Percentiles rank a stretch among this genome's conserved stretches.
Evolutionary conservation across 2,888 invertebrate species (phyloP).

Genomic region (Vesta saturnalis): DNA sequence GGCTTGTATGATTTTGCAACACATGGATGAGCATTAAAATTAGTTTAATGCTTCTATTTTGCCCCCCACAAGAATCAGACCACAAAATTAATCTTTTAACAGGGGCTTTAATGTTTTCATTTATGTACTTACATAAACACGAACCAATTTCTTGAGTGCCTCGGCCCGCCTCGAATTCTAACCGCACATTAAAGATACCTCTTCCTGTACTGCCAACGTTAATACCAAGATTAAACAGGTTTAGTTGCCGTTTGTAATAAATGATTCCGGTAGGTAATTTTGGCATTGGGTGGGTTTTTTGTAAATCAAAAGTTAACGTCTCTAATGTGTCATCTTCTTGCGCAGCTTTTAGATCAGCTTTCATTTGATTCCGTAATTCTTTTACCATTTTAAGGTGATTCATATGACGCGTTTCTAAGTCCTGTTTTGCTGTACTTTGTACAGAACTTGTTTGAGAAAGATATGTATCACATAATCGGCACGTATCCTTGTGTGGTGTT

Average conservation of each 20-base stretch:
- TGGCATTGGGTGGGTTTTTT: constrained; percentile 39
- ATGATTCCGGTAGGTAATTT: constrained; percentile 42
- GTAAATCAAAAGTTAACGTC: constrained; percentile 39
- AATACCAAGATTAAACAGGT: constrained; percentile 43
- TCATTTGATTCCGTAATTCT: constrained; percentile 11
- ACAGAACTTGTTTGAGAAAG: background rate
- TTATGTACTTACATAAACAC: constrained; percentile 35
- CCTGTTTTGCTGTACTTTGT: constrained; percentile 10
- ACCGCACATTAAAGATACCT: constrained; percentile 42
- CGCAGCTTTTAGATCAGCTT: constrained; percentile 8
- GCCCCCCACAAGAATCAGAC: too few relatives aligned
- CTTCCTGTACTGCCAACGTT: constrained; percentile 38
- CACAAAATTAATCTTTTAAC: background rate
- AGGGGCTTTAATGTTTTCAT: background rate
- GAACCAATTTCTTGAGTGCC: constrained; percentile 46
- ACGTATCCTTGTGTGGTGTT: constrained; percentile 12
- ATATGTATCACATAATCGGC: background rate
- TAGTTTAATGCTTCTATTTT: constrained; percentile 45
- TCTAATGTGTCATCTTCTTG: background rate
- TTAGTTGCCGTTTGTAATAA: constrained; percentile 45
- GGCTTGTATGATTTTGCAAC: constrained; percentile 33
- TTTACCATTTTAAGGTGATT: constrained; percentile 10
- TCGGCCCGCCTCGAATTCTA: constrained; percentile 45
- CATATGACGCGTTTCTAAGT: background rate
- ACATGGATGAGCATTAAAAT: constrained; percentile 38